A percentile compares a stretch with the other conserved stretches of the same genome.
These are phyloP conservation scores for Eupithecia subumbrata DNA, from an alignment of 2,888 invertebrate genomes.

Conservation along the genomic window DNA sequence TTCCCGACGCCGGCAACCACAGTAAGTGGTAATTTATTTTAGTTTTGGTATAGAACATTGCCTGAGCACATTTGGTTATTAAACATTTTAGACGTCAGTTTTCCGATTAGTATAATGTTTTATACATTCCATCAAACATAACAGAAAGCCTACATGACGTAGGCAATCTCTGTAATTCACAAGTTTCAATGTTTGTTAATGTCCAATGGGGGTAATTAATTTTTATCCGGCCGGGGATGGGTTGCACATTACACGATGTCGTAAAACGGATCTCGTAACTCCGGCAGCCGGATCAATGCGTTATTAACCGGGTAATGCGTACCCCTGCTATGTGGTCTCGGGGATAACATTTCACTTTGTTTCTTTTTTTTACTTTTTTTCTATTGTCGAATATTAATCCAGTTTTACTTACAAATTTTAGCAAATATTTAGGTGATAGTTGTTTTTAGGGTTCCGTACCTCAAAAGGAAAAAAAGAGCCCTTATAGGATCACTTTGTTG, in stretches of 20 bases:
- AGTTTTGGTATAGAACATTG: no score
- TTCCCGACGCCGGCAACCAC: no score
- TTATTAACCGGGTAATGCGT: constrained; percentile 55
- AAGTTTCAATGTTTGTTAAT: constrained; percentile 8
- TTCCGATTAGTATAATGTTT: not conserved
- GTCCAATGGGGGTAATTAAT: constrained; percentile 42
- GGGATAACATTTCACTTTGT: constrained; percentile 17
- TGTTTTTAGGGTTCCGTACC: not conserved
- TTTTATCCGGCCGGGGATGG: constrained; percentile 38
- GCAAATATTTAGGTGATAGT: no score
- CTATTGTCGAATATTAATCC: not conserved
- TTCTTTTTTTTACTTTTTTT: not conserved
- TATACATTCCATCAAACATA: not conserved
- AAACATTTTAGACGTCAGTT: not conserved
- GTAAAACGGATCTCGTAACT: constrained; percentile 50
- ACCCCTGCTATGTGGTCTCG: constrained; percentile 15
- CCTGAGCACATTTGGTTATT: not conserved
- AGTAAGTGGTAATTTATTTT: no score
- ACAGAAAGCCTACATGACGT: not conserved
- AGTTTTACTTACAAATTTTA: not conserved
- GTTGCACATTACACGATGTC: constrained; percentile 46
- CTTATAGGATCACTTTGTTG: no score
- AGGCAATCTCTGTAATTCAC: not conserved
- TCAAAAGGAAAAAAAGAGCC: no score
- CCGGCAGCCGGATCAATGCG: constrained; percentile 55